A percentile compares a stretch with the other conserved stretches of the same genome.
Conservation (phyloP, 2,888 invertebrate genomes). For the Acheta domesticus region DNA sequence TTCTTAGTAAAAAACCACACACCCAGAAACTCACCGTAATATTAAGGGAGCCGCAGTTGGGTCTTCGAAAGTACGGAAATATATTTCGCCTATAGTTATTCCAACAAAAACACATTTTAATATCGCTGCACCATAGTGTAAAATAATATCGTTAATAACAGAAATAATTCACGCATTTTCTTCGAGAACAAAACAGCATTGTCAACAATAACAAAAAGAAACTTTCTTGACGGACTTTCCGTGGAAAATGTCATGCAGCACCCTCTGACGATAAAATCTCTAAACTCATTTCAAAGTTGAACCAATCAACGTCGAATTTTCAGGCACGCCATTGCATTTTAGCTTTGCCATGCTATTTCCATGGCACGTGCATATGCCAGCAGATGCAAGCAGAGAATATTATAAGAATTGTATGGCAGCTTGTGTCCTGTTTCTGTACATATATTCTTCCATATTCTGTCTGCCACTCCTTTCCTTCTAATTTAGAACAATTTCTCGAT, state of each 20-base stretch:
- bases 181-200: slow-evolving; percentile 33
- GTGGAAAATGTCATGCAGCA: slow-evolving; percentile 31
- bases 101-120: slow-evolving; percentile 32
- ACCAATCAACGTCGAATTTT: slow-evolving; percentile 28
- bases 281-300: slow-evolving; percentile 31
- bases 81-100: slow-evolving; percentile 26
- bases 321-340: too few relatives aligned
- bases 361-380: too few relatives aligned
- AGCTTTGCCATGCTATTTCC: too few relatives aligned
- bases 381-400: too few relatives aligned
- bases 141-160: slow-evolving; percentile 28
- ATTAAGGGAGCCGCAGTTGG: slow-evolving; percentile 31
- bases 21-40: slow-evolving; percentile 30
- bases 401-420: too few relatives aligned
- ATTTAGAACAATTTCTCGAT: too few relatives aligned
- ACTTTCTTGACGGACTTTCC: slow-evolving; percentile 34
- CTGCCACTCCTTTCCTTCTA: too few relatives aligned
- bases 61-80: slow-evolving; percentile 23
- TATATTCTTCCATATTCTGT: too few relatives aligned
- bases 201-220: slow-evolving; percentile 36
- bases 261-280: slow-evolving; percentile 30
- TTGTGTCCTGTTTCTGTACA: too few relatives aligned
- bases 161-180: slow-evolving; percentile 29
- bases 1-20: background rate
- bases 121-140: slow-evolving; percentile 28